Evolutionary conservation across 2,113 vertebrate species (phyloP), one percentile per base, ranked within the genome.

Genomic region (Tylochromis polylepis): DNA sequence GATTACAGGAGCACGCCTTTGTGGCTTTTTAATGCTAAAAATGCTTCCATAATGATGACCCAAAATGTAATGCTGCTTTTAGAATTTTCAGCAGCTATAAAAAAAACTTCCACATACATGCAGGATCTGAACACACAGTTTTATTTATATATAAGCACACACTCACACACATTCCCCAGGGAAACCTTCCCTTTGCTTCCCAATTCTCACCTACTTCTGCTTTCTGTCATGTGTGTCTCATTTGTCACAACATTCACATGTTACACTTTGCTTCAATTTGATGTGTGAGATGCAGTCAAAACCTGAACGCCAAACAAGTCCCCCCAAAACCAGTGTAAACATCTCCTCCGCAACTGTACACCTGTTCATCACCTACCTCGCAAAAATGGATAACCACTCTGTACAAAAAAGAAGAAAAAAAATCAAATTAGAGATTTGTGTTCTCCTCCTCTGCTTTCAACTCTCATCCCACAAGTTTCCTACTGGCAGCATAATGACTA

Each of bases 261-360:
- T 95, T 95, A 95, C 94, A 93, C 93, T 96, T 96, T 96, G 80
- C 94, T 91, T 94, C 95, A 96, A 95, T 96, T 96, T 95, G 95
- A 97, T 93, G 96, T 96, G 95, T 96, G 95, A 96, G 95, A 95
- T 93, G 93, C 92, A 93, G 92, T 91, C 93, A 93, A 94, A 94
- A 94, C 87, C 85, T n/a, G 29, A 85, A 57, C 85, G 46, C 89
- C 82, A 84, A 86, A 91, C 83, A 89, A 87, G 57, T 59, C 81
- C 85, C 58, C 56, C 82, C 57, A 79, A 91, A 94, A 86, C 53
- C 72, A 65, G 38, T 6, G 75, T 81, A 89, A 87, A 94, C 90
- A 93, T 75, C 72, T 80, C 83, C 88, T 85, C 57, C 57, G 12
- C 82, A 85, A 43, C 78, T 80, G 84, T 86, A 82, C 90, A 62